These are phyloP conservation scores for Galendromus occidentalis DNA, from an alignment of 1,140 invertebrate genomes.

Conservation along the genomic window DNA sequence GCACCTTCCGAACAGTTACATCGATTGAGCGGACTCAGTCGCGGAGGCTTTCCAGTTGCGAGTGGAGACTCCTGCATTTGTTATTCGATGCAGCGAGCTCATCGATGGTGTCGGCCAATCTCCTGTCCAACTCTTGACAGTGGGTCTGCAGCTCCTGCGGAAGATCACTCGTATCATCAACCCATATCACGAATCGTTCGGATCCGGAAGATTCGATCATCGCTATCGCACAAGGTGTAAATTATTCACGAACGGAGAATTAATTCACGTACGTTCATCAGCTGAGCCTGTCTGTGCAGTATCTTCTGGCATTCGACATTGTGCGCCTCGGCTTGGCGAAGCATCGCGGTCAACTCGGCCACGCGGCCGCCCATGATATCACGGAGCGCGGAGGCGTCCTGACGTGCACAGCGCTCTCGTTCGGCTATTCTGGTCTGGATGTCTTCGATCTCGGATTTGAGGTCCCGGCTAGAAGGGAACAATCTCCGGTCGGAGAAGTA, in stretches of 20 bases:
- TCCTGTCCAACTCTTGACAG: not conserved
- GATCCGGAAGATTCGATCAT: not conserved
- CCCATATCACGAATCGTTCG: too few species aligned
- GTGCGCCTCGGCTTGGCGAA: not conserved
- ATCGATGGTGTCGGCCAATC: not conserved
- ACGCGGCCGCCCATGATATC: slow-evolving; percentile 4
- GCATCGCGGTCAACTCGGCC: not conserved
- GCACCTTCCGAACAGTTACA: too few species aligned
- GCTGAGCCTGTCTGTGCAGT: not conserved
- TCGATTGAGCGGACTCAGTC: too few species aligned
- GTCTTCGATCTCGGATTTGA: not conserved
- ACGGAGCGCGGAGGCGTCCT: not conserved
- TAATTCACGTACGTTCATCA: not conserved
- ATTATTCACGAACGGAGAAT: not conserved
- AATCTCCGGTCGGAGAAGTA: too few species aligned
- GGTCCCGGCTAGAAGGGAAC: not conserved
- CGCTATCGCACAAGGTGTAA: not conserved
- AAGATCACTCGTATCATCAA: not conserved
- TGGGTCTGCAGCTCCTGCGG: not conserved
- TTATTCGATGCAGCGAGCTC: not conserved
- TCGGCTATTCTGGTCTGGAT: not conserved
- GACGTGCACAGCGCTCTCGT: not conserved
- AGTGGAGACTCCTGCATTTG: not conserved
- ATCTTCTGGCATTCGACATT: not conserved
- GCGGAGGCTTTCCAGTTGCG: not conserved